These are phyloP conservation scores for Paraescarpia echinospica DNA, from an alignment of 1,140 invertebrate genomes.

Conservation along the genomic window DNA sequence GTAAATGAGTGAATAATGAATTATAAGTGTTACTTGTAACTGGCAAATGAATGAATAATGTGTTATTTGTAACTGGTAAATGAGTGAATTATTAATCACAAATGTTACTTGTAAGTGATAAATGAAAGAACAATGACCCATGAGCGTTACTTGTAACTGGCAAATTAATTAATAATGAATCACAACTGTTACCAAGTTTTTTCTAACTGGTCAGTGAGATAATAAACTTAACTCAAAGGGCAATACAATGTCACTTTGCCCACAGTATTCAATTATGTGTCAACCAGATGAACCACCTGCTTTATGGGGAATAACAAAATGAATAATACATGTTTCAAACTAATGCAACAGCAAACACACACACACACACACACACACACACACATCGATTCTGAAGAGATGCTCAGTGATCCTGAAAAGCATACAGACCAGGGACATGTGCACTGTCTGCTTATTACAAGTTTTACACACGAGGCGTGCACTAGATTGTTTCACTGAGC, in stretches of 20 bases:
- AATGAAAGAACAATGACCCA: background rate
- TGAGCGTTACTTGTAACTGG: background rate
- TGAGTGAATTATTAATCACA: background rate
- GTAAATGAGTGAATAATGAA: background rate
- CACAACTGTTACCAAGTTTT: background rate
- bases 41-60: background rate
- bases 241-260: background rate
- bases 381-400: background rate
- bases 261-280: background rate
- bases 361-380: background rate
- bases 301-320: background rate
- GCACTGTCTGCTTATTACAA: too few relatives aligned
- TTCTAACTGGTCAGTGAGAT: background rate
- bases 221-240: background rate
- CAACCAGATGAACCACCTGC: background rate
- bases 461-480: too few relatives aligned
- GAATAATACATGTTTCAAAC: background rate
- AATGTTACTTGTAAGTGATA: background rate
- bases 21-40: background rate
- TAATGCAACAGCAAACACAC: background rate
- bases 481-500: too few relatives aligned
- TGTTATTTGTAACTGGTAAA: background rate
- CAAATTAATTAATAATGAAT: background rate
- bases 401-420: background rate
- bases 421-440: background rate